Evolutionary conservation across 2,888 invertebrate species (phyloP).

Genomic region (Eristalis intricaria): DNA sequence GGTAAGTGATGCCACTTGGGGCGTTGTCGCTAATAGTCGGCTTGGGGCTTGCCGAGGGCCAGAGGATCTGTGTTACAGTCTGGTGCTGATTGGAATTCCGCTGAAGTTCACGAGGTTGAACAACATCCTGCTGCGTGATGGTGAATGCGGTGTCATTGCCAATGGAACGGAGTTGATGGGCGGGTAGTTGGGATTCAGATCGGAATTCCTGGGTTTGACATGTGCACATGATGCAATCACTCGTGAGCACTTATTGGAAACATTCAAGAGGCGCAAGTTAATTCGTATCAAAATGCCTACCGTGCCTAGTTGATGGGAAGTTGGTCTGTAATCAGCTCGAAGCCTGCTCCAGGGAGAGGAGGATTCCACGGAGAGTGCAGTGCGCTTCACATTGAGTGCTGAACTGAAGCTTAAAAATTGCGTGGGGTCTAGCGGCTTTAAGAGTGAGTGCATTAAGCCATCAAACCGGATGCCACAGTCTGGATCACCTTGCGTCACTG

Average conservation of each 20-base stretch:
- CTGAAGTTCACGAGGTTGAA: conserved; percentile 37
- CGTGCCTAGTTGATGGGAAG: background rate
- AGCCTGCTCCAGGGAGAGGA: background rate
- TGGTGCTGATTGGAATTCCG: conserved; percentile 51
- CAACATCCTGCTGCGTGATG: conserved; percentile 22
- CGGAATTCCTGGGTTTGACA: background rate
- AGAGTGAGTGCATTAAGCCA: background rate
- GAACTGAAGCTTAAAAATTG: too few species aligned
- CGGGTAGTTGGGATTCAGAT: background rate
- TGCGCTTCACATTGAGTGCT: too few species aligned
- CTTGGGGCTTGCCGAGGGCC: conserved; percentile 12
- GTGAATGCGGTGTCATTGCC: background rate
- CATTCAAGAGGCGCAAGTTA: background rate
- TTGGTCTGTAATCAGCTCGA: background rate
- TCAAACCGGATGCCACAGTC: background rate
- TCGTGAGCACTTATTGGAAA: background rate
- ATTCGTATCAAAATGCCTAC: too few species aligned
- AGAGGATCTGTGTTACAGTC: conserved; percentile 36
- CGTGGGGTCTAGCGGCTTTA: too few species aligned
- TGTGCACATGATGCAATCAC: background rate
- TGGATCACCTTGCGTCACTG: background rate
- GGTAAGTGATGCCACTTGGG: conserved; percentile 52
- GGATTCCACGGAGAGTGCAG: too few species aligned
- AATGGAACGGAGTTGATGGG: background rate
- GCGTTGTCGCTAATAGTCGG: conserved; percentile 50